Evolutionary conservation across 1,140 invertebrate species (phyloP).

Genomic region (Archivesica marissinica): DNA sequence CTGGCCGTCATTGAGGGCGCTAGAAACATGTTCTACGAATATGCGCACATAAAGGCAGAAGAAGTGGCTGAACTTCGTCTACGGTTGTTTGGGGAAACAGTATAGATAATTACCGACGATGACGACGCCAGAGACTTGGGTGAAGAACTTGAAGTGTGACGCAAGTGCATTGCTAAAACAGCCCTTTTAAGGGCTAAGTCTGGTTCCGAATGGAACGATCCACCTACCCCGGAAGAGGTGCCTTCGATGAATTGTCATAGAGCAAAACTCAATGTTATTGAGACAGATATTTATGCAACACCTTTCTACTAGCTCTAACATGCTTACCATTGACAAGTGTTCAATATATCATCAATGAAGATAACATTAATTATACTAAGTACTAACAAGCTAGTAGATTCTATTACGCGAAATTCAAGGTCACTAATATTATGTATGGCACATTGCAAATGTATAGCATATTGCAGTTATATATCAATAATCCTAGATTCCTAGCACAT

Average conservation of each 20-base stretch:
- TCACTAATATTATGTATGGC: too few species aligned
- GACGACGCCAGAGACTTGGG: neutral
- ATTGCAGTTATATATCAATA: too few species aligned
- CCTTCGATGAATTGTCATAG: neutral
- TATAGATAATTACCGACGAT: conserved; percentile 24
- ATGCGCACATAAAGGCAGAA: conserved; percentile 53
- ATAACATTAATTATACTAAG: too few species aligned
- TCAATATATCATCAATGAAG: too few species aligned
- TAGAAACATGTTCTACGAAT: conserved; percentile 60
- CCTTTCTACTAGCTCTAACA: too few species aligned
- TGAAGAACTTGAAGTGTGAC: neutral
- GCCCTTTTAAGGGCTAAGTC: conserved; percentile 10
- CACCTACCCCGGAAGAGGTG: neutral
- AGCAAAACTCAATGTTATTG: too few species aligned
- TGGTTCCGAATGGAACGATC: neutral
- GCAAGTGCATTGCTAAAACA: neutral
- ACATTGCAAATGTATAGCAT: too few species aligned
- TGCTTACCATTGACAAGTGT: too few species aligned
- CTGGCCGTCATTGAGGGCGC: conserved; percentile 54
- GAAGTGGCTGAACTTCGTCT: conserved; percentile 34
- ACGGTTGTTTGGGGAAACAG: conserved; percentile 26
- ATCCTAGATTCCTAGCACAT: too few species aligned
- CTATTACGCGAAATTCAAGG: too few species aligned
- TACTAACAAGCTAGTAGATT: too few species aligned
- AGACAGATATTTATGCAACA: too few species aligned